A percentile compares a stretch with the other conserved stretches of the same genome.
Evolutionary conservation across 2,797 vertebrate genomes (phyloP).

Genomic region (Sitta carolinensis): DNA sequence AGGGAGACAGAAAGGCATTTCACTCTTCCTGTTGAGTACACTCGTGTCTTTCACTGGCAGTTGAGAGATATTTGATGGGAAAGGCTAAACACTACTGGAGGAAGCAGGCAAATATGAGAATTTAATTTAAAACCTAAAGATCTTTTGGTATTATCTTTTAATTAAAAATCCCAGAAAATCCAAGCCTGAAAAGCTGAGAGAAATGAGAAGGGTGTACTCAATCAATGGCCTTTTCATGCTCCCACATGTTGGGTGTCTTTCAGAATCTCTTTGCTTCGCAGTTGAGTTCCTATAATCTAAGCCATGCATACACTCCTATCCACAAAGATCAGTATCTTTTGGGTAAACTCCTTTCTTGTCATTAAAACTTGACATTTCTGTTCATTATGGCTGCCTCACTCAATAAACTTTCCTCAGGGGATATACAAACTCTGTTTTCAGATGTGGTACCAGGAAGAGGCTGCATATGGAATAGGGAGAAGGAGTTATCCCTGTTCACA

Average conservation of each 20-base stretch:
- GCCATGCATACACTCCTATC: not conserved
- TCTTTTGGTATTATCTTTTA: conserved; percentile 33
- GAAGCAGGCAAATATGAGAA: not conserved
- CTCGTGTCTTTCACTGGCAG: not conserved
- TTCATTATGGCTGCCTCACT: conserved; percentile 15
- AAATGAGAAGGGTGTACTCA: not conserved
- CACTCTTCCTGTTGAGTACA: not conserved
- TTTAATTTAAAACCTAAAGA: not conserved
- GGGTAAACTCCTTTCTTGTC: conserved; percentile 58
- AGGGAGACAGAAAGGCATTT: not conserved
- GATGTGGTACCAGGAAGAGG: not conserved
- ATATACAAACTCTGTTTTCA: conserved; percentile 38
- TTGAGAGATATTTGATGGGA: not conserved
- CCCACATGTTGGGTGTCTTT: not conserved
- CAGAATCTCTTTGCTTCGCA: conserved; percentile 11
- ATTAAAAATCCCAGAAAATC: conserved; percentile 31
- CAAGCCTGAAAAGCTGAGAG: not conserved
- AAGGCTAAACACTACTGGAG: not conserved
- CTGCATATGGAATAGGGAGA: not conserved
- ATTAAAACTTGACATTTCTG: conserved; percentile 64
- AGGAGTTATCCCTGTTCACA: conserved; percentile 39
- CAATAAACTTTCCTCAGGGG: conserved; percentile 55
- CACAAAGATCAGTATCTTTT: conserved; percentile 42
- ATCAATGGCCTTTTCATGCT: conserved; percentile 2
- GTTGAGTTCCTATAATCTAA: conserved; percentile 46